Percentiles rank a stretch among this genome's conserved stretches.
Conservation (phyloP, 23 tunicate species). For the Trididemnum clinides region DNA sequence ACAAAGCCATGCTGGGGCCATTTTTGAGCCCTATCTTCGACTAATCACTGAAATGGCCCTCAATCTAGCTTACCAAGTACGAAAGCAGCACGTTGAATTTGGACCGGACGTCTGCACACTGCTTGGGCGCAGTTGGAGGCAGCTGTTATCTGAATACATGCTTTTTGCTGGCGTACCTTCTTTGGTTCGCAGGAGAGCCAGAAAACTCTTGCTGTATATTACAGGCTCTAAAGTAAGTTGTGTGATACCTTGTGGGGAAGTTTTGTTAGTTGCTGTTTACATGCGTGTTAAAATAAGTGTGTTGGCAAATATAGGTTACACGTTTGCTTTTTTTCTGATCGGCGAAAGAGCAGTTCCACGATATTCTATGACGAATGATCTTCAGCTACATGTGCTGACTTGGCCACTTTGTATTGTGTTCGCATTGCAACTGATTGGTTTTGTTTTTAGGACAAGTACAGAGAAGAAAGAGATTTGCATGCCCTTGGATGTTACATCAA, state of each 20-base stretch:
- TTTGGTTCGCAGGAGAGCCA: slow-evolving; percentile 54
- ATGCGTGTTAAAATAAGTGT: too few species aligned
- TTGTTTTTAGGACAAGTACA: slow-evolving; percentile 69
- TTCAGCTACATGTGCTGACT: too few species aligned
- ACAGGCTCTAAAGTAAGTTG: slow-evolving; percentile 62
- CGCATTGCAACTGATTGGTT: not conserved
- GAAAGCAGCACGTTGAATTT: slow-evolving; percentile 25
- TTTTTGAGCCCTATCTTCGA: slow-evolving; percentile 66
- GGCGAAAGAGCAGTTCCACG: too few species aligned
- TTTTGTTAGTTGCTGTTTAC: not conserved
- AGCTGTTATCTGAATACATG: slow-evolving; percentile 78
- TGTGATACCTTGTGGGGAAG: not conserved
- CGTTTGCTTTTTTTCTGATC: too few species aligned
- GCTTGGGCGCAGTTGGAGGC: slow-evolving; percentile 45
- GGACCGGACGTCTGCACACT: slow-evolving; percentile 16
- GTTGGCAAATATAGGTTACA: too few species aligned
- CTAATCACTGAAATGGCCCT: slow-evolving; percentile 84
- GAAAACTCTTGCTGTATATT: slow-evolving; percentile 67
- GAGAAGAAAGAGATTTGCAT: slow-evolving; percentile 74
- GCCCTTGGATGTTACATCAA: slow-evolving; percentile 62
- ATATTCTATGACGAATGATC: too few species aligned
- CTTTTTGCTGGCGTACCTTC: slow-evolving; percentile 70
- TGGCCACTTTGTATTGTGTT: too few species aligned
- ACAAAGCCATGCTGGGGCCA: slow-evolving; percentile 65
- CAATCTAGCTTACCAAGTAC: slow-evolving; percentile 70